Base-by-base conservation (phyloP, 2,888 invertebrate genomes). In the Iselma pallidipennis region DNA sequence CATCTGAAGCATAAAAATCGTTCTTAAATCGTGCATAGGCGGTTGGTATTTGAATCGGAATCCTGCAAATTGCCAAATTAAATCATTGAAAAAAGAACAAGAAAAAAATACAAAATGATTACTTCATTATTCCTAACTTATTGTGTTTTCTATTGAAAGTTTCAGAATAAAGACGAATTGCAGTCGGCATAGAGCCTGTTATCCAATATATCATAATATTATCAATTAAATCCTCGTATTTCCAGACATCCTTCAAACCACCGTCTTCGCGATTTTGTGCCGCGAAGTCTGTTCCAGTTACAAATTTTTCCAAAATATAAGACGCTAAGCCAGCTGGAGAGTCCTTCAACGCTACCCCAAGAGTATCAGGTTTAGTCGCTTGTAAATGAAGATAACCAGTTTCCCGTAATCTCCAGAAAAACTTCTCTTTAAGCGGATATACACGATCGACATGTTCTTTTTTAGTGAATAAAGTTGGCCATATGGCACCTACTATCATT, bases 271-370 rank as follows among this genome's bases (percentile, higher is more conserved):
- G 78, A 19, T 79, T 72, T 55, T 79, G 80, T 75, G 83, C 84
- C 0, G 80, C 75, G 0, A 76, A 74, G 76, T 89, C 85, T 0
- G 91, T 92, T 88, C 91, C 90, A 0, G 88, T 86, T 10, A 89
- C 88, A 81, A 94, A 95, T 78, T 96, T 96, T 74, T 97, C 96
- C 4, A 97, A 80, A 56, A 97, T 91, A 74, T 96, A 97, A 0
- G 92, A 92, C 0, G 95, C 95, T 64, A 97, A 81, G 0, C 94
- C 96, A 0, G 90, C 86, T 0, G 97, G 97, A 0, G 91, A 91
- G 70, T 93, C 91, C 14, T 85, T 83, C 29, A 95, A 78, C 0
- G 84, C 89, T 2, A 86, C 83, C 26, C 92, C 95, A 67, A 94
- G 82, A 0, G 95, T 95, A 74, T 96, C 95, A 9, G 96, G 96